A percentile compares a stretch with the other conserved stretches of the same genome.
phyloP scores from a whole-genome alignment of 2,888 invertebrate species.

The Ecdyonurus torrentis region DNA sequence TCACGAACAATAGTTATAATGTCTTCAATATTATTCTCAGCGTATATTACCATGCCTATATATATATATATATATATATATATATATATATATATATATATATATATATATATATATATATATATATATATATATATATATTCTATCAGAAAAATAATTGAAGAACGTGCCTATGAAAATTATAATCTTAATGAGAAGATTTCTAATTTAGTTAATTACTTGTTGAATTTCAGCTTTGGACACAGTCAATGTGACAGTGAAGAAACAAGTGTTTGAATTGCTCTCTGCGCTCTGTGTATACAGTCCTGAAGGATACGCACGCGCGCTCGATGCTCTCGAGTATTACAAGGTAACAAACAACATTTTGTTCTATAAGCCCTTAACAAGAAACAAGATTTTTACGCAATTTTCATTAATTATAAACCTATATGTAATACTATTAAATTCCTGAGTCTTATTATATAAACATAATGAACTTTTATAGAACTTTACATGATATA shows the following conservation, averaged over 20 bases:
- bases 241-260: conserved; percentile 76
- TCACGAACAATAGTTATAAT: too few species aligned
- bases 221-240: conserved; percentile 49
- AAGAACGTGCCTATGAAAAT: too few species aligned
- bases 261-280: conserved; percentile 93
- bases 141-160: too few species aligned
- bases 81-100: too few species aligned
- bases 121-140: too few species aligned
- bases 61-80: too few species aligned
- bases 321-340: conserved; percentile 79
- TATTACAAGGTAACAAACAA: conserved; percentile 91
- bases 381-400: background rate
- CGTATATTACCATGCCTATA: too few species aligned
- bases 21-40: too few species aligned
- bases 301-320: conserved; percentile 73
- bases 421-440: background rate
- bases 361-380: too few species aligned
- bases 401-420: background rate
- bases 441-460: background rate
- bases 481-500: background rate
- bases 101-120: too few species aligned
- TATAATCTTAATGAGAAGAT: too few species aligned
- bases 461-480: conserved; percentile 2
- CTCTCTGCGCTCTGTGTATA: conserved; percentile 89
- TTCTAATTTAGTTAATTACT: too few species aligned